phyloP scores from a whole-genome alignment of 1,140 invertebrate genomes.

The Ericerus pela region DNA sequence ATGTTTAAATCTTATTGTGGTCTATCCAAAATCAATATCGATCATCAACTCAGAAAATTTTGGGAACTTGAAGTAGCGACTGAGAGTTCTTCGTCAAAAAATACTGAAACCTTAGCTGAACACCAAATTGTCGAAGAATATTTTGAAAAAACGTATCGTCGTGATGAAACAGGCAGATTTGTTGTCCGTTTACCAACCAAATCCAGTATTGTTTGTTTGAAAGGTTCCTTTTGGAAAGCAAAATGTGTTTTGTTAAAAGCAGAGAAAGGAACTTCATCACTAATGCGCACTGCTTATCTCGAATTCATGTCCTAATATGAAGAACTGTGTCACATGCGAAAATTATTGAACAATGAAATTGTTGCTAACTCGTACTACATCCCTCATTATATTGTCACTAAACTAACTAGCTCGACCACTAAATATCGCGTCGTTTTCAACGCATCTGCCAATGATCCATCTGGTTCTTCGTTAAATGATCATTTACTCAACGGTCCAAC shows the following conservation, averaged over 20 bases:
- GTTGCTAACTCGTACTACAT: background rate
- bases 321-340: background rate
- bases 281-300: background rate
- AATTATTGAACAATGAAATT: background rate
- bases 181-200: background rate
- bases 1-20: background rate
- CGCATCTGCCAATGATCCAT: background rate
- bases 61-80: background rate
- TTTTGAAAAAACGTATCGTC: background rate
- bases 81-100: background rate
- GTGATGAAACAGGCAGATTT: background rate
- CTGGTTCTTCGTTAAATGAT: constrained; percentile 23
- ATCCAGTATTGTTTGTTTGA: background rate
- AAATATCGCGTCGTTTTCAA: background rate
- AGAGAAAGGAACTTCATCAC: background rate
- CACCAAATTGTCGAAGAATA: background rate
- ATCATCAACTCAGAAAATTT: background rate
- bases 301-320: background rate
- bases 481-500: constrained; percentile 23
- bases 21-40: background rate
- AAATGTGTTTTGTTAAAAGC: background rate
- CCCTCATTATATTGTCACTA: background rate
- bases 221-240: background rate
- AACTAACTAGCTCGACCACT: background rate
- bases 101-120: background rate